phyloP scores from a whole-genome alignment of 1,140 invertebrate species.

The Wasmannia auropunctata region DNA sequence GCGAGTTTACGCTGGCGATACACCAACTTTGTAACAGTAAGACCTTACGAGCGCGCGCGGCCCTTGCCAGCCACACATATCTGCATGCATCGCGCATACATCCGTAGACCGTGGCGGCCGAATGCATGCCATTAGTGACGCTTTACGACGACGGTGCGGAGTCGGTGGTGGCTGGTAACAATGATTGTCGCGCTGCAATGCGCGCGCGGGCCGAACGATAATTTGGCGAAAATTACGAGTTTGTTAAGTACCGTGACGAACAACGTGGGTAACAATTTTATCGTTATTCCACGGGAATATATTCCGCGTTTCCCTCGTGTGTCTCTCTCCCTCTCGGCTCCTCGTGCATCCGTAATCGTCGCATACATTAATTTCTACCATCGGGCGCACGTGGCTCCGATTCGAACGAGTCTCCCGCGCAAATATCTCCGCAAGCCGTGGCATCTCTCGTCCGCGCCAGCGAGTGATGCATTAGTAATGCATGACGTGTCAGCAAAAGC shows the following conservation, averaged over 20 bases:
- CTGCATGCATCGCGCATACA: constrained; percentile 28
- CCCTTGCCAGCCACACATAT: constrained; percentile 24
- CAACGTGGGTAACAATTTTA: neutral
- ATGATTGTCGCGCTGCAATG: neutral
- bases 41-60: constrained; percentile 9
- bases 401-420: neutral
- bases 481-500: constrained; percentile 31
- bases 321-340: too few species aligned
- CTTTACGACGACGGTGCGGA: neutral
- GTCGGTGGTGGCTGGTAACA: neutral
- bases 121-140: constrained; percentile 23
- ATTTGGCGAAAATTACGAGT: constrained; percentile 27
- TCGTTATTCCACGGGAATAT: neutral
- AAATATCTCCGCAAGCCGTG: neutral
- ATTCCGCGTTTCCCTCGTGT: neutral
- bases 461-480: constrained; percentile 27
- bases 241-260: neutral
- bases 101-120: constrained; percentile 8
- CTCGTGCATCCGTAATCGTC: neutral
- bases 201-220: neutral
- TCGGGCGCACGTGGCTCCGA: neutral
- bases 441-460: neutral
- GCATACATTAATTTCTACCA: constrained; percentile 4
- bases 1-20: constrained; percentile 45
- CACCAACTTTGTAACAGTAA: constrained; percentile 53